phyloP scores from a whole-genome alignment of 2,797 vertebrate species.

The Mormyrus proboscirostris region DNA sequence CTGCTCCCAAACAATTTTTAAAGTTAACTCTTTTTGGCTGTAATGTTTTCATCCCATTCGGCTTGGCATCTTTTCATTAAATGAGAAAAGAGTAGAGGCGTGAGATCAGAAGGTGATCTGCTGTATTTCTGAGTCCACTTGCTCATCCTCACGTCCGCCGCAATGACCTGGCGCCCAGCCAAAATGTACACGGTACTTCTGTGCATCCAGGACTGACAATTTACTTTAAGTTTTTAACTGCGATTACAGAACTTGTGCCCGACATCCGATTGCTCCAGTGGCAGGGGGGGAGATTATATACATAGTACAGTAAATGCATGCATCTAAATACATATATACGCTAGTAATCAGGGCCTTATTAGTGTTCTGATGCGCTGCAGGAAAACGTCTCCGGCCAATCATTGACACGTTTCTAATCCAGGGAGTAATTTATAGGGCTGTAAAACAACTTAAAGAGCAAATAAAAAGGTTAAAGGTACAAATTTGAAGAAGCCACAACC shows the following conservation, averaged over 20 bases:
- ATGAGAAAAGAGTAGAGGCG: neutral
- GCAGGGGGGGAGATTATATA: neutral
- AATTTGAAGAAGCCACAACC: neutral
- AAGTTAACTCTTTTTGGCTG: neutral
- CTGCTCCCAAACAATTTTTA: neutral
- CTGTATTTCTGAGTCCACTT: neutral
- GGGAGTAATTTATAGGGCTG: neutral
- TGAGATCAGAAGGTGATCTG: neutral
- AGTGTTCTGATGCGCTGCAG: neutral
- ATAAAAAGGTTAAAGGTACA: neutral
- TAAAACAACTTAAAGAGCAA: neutral
- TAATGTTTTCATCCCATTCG: neutral
- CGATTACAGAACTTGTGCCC: neutral
- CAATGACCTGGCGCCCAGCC: neutral
- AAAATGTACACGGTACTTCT: neutral
- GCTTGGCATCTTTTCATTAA: neutral
- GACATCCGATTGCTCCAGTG: neutral
- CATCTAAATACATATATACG: neutral
- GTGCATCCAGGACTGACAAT: neutral
- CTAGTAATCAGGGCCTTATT: neutral
- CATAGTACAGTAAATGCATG: neutral
- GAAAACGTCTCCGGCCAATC: neutral
- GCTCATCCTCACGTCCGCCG: neutral
- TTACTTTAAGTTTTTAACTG: neutral
- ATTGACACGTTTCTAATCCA: neutral